A percentile compares a stretch with the other conserved stretches of the same genome.
phyloP scores from a whole-genome alignment of 1,140 invertebrate species.

The Ostrea edulis region DNA sequence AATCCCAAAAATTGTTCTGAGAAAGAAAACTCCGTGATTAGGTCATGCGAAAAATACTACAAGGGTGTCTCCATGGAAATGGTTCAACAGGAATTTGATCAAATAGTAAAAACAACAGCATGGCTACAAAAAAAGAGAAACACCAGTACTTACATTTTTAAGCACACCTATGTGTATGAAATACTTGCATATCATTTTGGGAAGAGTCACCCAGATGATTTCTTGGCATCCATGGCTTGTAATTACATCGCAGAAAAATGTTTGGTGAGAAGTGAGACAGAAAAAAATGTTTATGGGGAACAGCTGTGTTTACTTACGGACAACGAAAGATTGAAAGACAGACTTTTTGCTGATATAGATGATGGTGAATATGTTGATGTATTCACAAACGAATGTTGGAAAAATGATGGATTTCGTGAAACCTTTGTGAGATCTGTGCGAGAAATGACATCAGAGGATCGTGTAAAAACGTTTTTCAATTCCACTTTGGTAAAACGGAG shows the following conservation, averaged over 20 bases:
- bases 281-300: background rate
- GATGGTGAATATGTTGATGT: background rate
- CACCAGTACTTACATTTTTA: background rate
- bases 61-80: background rate
- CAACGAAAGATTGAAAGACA: background rate
- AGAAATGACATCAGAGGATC: background rate
- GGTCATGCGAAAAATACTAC: background rate
- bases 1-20: background rate
- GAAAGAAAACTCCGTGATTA: background rate
- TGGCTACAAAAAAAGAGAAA: background rate
- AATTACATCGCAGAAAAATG: constrained; percentile 2
- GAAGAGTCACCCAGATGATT: background rate
- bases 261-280: background rate
- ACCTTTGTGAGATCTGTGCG: background rate
- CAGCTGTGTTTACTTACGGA: background rate
- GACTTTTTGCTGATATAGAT: background rate
- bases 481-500: background rate
- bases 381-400: background rate
- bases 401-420: background rate
- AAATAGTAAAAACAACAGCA: background rate
- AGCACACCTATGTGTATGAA: background rate
- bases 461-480: background rate
- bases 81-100: background rate
- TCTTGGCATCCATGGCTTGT: background rate
- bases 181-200: background rate